Evolutionary conservation across 1,140 invertebrate genomes (phyloP), one percentile per base, ranked within the genome.

Genomic region (Steinernema khuongi): DNA sequence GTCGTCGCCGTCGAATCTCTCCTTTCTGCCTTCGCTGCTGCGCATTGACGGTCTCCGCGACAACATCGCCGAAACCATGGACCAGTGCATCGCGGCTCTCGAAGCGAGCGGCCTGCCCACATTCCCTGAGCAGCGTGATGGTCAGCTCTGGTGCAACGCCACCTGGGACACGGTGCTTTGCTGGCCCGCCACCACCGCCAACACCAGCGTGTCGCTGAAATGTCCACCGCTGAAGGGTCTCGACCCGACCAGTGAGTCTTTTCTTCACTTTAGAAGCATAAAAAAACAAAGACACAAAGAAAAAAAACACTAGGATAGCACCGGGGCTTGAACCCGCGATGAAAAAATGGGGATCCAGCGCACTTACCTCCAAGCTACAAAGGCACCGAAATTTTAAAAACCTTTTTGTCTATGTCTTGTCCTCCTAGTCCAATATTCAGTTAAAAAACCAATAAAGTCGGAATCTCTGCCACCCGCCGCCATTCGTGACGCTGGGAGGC

Each of bases 131-230:
- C 7, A 14, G 14, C 11, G 50, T 30, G 77, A 84, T 26, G 74
- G 77, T 17, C 41, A 72, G 18, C 68, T 74, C 29, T 84, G 83
- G 83, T 92, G 91, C 85, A 89, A 89, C 74, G 89, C 89, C 79
- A 90, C 89, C 2, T 92, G 89, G 89, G 91, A 92, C 84, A 88
- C 87, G 7, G 88, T 90, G 69, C 87, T 91, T 1, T 93, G 92
- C 81, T 93, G 92, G 92, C 91, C 91, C 4, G 89, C 91, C 0
- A 91, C 91, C 4, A 88, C 87, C 74, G 89, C 90, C 1, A 90
- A 89, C 1, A 87, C 87, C 0, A 87, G 88, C 0, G 88, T 88
- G 11, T 88, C 86, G 36, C 88, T 90, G 80, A 88, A 88, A 79
- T 93, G 92, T 85, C 92, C 91, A 0, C 86, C 87, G 7, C 87